phyloP scores from a whole-genome alignment of 1,140 invertebrate genomes.

The Ceratoteleas bidentatus region DNA sequence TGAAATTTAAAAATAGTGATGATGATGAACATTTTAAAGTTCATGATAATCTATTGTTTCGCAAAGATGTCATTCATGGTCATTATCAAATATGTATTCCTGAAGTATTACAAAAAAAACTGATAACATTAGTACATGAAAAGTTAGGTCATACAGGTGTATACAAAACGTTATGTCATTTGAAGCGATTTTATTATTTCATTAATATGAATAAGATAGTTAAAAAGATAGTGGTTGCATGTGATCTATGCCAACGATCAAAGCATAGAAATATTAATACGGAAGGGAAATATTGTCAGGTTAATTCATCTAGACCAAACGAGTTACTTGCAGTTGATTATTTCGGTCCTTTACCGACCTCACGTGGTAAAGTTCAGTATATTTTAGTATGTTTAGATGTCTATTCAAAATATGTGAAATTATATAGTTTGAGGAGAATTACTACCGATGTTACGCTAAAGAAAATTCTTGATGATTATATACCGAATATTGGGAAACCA shows the following conservation, averaged over 20 bases:
- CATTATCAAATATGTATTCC: constrained; percentile 11
- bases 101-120: neutral
- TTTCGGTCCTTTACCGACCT: constrained; percentile 17
- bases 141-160: constrained; percentile 27
- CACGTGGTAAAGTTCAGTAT: constrained; percentile 22
- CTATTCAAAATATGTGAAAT: constrained; percentile 25
- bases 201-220: neutral
- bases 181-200: constrained; percentile 17
- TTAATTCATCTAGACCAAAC: constrained; percentile 13
- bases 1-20: neutral
- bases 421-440: constrained; percentile 20
- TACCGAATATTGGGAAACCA: constrained; percentile 17
- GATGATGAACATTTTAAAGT: constrained; percentile 1
- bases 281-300: neutral
- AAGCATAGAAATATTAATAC: constrained; percentile 14
- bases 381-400: constrained; percentile 32
- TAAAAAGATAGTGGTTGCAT: constrained; percentile 14
- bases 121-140: constrained; percentile 20
- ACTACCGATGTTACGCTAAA: constrained; percentile 10
- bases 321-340: constrained; percentile 18
- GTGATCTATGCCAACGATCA: constrained; percentile 26
- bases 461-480: constrained; percentile 30
- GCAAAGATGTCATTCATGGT: constrained; percentile 1
- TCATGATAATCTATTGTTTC: constrained; percentile 19
- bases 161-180: constrained; percentile 18